phyloP scores from a whole-genome alignment of 2,113 vertebrate species.

The Tiliqua scincoides region DNA sequence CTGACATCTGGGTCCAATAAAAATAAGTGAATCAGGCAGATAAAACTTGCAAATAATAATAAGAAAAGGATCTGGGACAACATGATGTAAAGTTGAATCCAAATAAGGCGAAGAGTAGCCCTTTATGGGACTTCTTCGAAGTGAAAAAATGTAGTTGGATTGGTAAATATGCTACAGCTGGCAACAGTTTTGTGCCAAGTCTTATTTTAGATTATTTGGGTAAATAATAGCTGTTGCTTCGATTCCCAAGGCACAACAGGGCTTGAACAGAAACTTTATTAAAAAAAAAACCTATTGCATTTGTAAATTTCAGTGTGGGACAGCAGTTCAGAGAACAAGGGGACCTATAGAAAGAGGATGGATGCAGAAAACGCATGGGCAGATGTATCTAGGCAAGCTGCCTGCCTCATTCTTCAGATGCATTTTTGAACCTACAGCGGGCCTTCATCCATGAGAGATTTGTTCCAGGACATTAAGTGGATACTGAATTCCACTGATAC shows the following conservation, averaged over 20 bases:
- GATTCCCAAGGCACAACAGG: slow-evolving; percentile 58
- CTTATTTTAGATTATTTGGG: slow-evolving; percentile 76
- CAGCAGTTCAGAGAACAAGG: slow-evolving; percentile 33
- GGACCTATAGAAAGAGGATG: neutral
- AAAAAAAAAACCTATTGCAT: slow-evolving; percentile 24
- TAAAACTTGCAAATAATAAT: slow-evolving; percentile 39
- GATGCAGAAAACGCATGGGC: slow-evolving; percentile 18
- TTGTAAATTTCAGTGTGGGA: slow-evolving; percentile 24
- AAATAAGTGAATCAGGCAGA: slow-evolving; percentile 61
- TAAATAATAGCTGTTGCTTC: slow-evolving; percentile 48
- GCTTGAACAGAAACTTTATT: neutral
- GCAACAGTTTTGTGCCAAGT: slow-evolving; percentile 70
- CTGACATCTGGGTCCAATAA: slow-evolving; percentile 48
- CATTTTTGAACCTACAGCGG: neutral
- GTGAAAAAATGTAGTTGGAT: slow-evolving; percentile 69
- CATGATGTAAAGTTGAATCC: slow-evolving; percentile 73
- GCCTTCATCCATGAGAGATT: too few species aligned
- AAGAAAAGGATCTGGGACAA: slow-evolving; percentile 55
- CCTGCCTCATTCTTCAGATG: neutral
- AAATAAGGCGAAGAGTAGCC: slow-evolving; percentile 77
- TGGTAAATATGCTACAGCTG: slow-evolving; percentile 78
- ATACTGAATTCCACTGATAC: too few species aligned
- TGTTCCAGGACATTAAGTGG: too few species aligned
- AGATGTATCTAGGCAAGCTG: slow-evolving; percentile 2
- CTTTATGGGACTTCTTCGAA: slow-evolving; percentile 59